Evolutionary conservation across 2,888 invertebrate genomes (phyloP).

Genomic region (Amaurobius ferox): DNA sequence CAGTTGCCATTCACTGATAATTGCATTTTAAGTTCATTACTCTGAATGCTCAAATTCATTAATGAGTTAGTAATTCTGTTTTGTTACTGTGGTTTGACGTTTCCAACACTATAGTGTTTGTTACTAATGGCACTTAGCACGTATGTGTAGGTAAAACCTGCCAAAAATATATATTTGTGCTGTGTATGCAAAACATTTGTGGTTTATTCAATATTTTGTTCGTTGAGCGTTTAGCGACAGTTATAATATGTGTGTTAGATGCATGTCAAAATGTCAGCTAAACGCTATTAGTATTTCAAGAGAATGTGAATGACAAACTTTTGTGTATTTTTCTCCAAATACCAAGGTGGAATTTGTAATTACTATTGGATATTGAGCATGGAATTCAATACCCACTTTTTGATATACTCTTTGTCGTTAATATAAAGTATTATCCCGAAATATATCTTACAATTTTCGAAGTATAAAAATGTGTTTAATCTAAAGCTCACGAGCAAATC

Average conservation of each 20-base stretch:
- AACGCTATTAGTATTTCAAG: conserved; percentile 47
- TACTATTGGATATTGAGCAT: conserved; percentile 23
- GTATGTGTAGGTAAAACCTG: conserved; percentile 49
- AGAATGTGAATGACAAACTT: conserved; percentile 36
- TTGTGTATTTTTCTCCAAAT: conserved; percentile 28
- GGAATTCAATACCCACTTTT: conserved; percentile 32
- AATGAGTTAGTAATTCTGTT: conserved; percentile 27
- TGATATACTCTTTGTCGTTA: conserved; percentile 1
- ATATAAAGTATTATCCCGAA: conserved; percentile 5
- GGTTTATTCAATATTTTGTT: conserved; percentile 45
- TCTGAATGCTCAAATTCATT: conserved; percentile 53
- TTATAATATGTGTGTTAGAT: conserved; percentile 64
- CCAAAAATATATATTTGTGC: conserved; percentile 44
- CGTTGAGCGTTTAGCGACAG: conserved; percentile 61
- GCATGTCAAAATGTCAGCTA: conserved; percentile 53
- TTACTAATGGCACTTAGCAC: conserved; percentile 64
- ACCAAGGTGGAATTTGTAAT: conserved; percentile 29
- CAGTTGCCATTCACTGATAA: conserved; percentile 15
- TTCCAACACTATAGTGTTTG: conserved; percentile 57
- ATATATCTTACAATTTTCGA: conserved; percentile 23
- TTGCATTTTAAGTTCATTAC: conserved; percentile 28
- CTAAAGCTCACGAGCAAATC: too few relatives aligned
- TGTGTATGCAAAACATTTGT: conserved; percentile 48
- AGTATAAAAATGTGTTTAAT: conserved; percentile 14
- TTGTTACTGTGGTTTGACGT: conserved; percentile 41